Evolutionary conservation across 2,113 vertebrate species (phyloP).

Genomic region (Diadophis punctatus): DNA sequence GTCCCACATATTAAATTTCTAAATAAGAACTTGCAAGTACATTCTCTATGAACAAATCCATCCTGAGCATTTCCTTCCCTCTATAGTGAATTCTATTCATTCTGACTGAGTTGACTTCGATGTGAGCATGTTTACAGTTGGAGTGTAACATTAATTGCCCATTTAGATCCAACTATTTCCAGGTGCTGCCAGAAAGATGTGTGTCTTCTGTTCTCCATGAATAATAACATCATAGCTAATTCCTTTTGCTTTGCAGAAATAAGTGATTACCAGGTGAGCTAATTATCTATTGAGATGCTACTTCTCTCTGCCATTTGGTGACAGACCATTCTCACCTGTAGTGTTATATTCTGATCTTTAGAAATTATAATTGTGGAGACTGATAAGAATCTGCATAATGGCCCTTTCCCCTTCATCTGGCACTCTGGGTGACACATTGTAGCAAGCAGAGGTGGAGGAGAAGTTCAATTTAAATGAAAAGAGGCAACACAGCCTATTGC

Average conservation of each 20-base stretch:
- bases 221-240: neutral
- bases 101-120: neutral
- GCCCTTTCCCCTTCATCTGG: neutral
- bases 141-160: neutral
- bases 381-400: neutral
- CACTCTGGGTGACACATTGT: neutral
- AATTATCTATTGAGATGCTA: neutral
- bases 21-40: neutral
- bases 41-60: neutral
- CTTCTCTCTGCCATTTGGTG: neutral
- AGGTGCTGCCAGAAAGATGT: neutral
- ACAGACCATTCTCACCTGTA: neutral
- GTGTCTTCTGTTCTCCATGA: neutral
- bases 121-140: neutral
- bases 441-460: neutral
- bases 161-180: neutral
- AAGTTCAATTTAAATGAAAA: neutral
- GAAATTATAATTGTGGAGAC: neutral
- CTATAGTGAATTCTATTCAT: neutral
- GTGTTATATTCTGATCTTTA: neutral
- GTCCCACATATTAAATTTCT: neutral
- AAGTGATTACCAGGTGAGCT: neutral
- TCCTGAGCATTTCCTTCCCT: neutral
- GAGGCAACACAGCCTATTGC: neutral
- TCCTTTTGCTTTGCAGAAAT: neutral